Base-by-base conservation (phyloP, 1,140 invertebrate genomes). In the Medauroidea extradentata region DNA sequence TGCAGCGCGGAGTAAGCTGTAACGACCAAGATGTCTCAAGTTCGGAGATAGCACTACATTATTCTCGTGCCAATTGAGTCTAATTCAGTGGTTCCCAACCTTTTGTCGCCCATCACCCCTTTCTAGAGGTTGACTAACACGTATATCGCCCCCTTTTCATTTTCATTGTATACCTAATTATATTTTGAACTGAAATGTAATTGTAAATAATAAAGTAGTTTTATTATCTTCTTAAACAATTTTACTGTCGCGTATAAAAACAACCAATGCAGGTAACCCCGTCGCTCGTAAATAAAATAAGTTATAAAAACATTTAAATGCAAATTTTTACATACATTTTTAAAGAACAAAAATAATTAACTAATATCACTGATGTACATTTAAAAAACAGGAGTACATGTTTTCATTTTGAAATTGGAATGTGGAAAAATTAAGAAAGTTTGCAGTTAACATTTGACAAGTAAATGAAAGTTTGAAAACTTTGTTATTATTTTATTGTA, bases 171-270 rank as follows among this genome's bases (percentile, higher is more conserved):
- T 46, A 9, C 43, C 43, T 46, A 46, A 46, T 46, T 46, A 5
- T 46, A 46, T 5, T 23, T 46, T 46, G 43, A 46, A 46, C 3
- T 46, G 5, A 46, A 46, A 14, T 46, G 43, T 46, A 46, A 46
- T 3, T 46, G 43, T 46, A 46, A 46, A 46, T 46, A 46, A 46
- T 46, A 46, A 46, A 46, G 5, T 14, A 46, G 5, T 46, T 46
- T 46, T 46, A 46, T 46, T 46, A 46, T 46, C n/a, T n/a, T n/a
- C n/a, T 46, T 46, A 46, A 46, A 46, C 21, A 46, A 46, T 46
- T 46, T 46, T 46, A 46, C 14, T 46, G 14, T 14, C 43, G 16
- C 14, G 14, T 46, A 46, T 46, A n/a, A 46, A 46, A 46, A 19
- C 43, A 46, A 46, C 21, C 43, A 46, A 46, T 5, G 43, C 43